Conservation (phyloP, 2,888 invertebrate species). For the Altica lythri region DNA sequence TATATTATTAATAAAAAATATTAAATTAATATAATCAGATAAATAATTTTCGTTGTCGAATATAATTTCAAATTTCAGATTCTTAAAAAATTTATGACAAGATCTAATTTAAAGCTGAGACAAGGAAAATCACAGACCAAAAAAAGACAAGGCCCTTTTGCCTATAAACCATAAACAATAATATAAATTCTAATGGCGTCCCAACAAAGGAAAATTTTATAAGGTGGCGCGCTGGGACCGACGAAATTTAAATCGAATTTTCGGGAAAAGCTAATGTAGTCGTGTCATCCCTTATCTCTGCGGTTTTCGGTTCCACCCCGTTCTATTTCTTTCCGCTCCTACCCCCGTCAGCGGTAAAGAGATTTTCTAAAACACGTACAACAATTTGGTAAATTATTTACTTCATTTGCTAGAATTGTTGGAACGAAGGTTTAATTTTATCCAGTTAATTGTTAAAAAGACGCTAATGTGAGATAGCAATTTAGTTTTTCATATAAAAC, state of each 20-base stretch:
- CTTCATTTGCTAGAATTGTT: too few species aligned
- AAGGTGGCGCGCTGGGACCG: slow-evolving; percentile 30
- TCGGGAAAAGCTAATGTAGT: slow-evolving; percentile 43
- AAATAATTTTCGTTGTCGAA: too few species aligned
- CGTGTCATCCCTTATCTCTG: slow-evolving; percentile 50
- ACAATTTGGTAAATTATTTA: background rate
- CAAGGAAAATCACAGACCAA: slow-evolving; percentile 1
- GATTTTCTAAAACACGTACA: background rate
- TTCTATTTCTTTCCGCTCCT: background rate
- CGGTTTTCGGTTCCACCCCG: slow-evolving; percentile 42
- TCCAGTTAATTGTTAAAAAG: too few species aligned
- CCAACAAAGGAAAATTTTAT: slow-evolving; percentile 36
- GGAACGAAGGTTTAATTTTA: too few species aligned
- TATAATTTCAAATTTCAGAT: too few species aligned
- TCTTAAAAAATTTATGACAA: background rate
- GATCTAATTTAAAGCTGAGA: background rate
- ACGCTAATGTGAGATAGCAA: too few species aligned
- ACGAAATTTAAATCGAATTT: slow-evolving; percentile 49
- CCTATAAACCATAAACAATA: slow-evolving; percentile 30
- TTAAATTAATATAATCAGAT: too few species aligned
- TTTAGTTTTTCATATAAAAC: too few species aligned
- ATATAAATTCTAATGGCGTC: slow-evolving; percentile 38
- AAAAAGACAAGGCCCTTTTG: slow-evolving; percentile 1
- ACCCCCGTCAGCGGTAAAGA: background rate
- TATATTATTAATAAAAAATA: too few species aligned